Evolutionary conservation across 2,888 invertebrate species (phyloP), one percentile per base, ranked within the genome.

Genomic region (Caenorhabditis drosophilae): DNA sequence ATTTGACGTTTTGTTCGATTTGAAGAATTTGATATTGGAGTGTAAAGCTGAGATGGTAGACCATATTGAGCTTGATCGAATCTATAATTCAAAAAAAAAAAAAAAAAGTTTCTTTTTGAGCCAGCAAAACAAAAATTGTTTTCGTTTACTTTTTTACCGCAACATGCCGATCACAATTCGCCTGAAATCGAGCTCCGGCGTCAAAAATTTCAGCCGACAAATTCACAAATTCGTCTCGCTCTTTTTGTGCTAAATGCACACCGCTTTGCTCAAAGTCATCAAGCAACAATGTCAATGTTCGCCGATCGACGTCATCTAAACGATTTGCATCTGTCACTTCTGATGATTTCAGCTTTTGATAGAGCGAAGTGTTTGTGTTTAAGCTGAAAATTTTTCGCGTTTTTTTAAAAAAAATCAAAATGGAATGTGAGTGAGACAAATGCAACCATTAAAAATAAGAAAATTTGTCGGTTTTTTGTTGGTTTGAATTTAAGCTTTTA

Each of bases 191-290:
- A 9, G 78, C 70, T 7, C 86, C 84, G 7, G 84, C 58, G 27
- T 70, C 69, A 40, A 73, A 73, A 36, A 71, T 64, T 11, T 61
- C 61, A 1, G 57, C 54, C 2, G 70, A 70, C 9, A 73, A 36
- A 11, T 57, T 26, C 9, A 73, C 73, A 44, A 73, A 73, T 4
- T 64, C 31, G 11, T 38, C 36, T 25, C 67, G 62, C 41, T 90
- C 88, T 0, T 86, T 85, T 67, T 92, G 90, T 9, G 90, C 88
- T 59, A 98, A 86, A 84, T 98, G 96, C 63, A 99, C 97, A 2
- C 97, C 98, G 83, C 92, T 91, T 84, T 95, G 94, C 84, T 98
- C 95, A 85, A 98, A 98, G 85, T 98, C 97, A 84, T 93, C 92
- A 6, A 96, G 86, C 84, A 98, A 96, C 44, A 98, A 86, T 77